These are phyloP conservation scores for Parauchenoglanis ngamensis DNA, from an alignment of 2,797 vertebrate genomes.

Conservation along the genomic window DNA sequence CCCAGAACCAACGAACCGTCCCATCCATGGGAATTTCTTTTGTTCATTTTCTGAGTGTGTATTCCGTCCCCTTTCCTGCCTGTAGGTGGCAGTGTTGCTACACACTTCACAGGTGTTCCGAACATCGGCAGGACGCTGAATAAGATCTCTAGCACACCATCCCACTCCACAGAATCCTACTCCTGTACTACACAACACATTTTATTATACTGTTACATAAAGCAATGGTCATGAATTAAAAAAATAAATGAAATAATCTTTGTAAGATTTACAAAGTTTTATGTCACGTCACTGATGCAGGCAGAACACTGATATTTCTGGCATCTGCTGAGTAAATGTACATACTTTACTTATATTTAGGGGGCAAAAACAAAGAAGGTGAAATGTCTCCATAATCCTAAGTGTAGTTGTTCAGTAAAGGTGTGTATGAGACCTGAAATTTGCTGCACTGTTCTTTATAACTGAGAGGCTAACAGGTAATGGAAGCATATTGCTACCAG, in stretches of 20 bases:
- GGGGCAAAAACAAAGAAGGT: neutral
- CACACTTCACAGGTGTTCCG: slow-evolving; percentile 7
- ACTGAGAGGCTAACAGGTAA: neutral
- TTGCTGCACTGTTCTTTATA: neutral
- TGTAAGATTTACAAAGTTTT: no score
- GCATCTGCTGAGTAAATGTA: neutral
- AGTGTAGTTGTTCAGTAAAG: neutral
- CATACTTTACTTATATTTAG: neutral
- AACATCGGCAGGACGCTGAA: neutral
- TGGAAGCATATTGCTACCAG: neutral
- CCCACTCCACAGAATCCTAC: neutral
- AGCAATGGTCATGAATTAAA: neutral
- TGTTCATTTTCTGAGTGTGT: neutral
- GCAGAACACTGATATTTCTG: neutral
- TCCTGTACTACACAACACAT: neutral
- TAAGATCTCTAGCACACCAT: neutral
- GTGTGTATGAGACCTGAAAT: neutral
- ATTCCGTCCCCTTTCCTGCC: neutral
- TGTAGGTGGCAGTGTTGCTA: slow-evolving; percentile 51
- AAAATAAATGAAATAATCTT: neutral
- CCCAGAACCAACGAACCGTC: no score
- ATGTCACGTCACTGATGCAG: neutral
- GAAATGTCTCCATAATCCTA: neutral
- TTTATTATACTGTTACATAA: neutral
- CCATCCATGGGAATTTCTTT: neutral